phyloP scores from a whole-genome alignment of 1,140 invertebrate species.

The Drosophila ironensis region DNA sequence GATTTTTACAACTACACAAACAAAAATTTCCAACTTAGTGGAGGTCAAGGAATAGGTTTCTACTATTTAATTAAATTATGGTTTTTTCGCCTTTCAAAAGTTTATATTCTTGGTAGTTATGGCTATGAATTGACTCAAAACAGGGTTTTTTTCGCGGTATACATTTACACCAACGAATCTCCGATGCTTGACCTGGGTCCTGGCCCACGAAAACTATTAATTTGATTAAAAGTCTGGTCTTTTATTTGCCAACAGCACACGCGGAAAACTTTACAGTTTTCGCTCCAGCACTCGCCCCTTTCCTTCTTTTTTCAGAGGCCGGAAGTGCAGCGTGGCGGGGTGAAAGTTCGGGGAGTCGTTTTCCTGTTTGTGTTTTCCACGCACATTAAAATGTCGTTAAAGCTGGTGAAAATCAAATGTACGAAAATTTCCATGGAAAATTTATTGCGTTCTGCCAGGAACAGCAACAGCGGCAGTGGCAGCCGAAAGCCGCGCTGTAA shows the following conservation, averaged over 20 bases:
- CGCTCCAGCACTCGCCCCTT: neutral
- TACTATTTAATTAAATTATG: too few relatives aligned
- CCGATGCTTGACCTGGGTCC: slow-evolving; percentile 35
- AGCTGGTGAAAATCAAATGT: slow-evolving; percentile 77
- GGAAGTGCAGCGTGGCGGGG: slow-evolving; percentile 22
- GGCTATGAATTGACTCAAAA: neutral
- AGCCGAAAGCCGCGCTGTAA: slow-evolving; percentile 38
- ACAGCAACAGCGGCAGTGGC: neutral
- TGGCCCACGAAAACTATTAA: slow-evolving; percentile 63
- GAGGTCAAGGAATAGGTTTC: too few relatives aligned
- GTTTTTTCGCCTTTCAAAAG: neutral
- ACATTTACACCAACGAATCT: neutral
- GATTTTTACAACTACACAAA: slow-evolving; percentile 46
- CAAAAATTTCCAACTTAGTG: too few relatives aligned
- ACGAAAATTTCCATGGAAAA: slow-evolving; percentile 70
- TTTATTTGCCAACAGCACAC: slow-evolving; percentile 66
- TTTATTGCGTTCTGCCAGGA: slow-evolving; percentile 53
- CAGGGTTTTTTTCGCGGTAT: neutral
- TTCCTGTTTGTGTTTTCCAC: slow-evolving; percentile 66
- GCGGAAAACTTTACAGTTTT: slow-evolving; percentile 46
- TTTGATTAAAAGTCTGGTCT: slow-evolving; percentile 74
- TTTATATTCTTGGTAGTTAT: neutral
- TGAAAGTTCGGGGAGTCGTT: slow-evolving; percentile 7
- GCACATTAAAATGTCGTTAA: slow-evolving; percentile 81
- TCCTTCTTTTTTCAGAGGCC: neutral